A percentile compares a stretch with the other conserved stretches of the same genome.
Conservation (phyloP, 2,888 invertebrate genomes). For the Drosophila algonquin region DNA sequence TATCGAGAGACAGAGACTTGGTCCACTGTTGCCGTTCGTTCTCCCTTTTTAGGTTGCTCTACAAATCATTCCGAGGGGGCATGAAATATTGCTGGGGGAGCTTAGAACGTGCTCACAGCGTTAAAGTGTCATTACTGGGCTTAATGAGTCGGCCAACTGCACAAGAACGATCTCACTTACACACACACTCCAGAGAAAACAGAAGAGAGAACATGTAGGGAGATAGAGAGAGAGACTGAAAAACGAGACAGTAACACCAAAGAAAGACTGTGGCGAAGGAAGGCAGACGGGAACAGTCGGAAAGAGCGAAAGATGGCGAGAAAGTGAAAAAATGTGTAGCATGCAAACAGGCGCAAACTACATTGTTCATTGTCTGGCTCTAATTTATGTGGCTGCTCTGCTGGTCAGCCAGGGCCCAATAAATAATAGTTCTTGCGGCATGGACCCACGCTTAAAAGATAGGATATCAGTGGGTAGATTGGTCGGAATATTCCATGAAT, state of each 20-base stretch:
- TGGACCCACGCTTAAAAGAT: background rate
- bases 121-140: slow-evolving; percentile 78
- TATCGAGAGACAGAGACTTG: slow-evolving; percentile 17
- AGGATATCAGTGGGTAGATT: slow-evolving; percentile 23
- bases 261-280: slow-evolving; percentile 5
- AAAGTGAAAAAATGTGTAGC: slow-evolving; percentile 57
- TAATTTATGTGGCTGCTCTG: slow-evolving; percentile 66
- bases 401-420: slow-evolving; percentile 46
- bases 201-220: background rate
- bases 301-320: background rate
- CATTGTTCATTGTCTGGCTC: slow-evolving; percentile 68
- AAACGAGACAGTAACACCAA: slow-evolving; percentile 14
- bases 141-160: slow-evolving; percentile 66
- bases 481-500: background rate
- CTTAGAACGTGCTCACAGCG: slow-evolving; percentile 77
- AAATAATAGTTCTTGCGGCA: slow-evolving; percentile 59
- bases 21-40: background rate
- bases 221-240: background rate
- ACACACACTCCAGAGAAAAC: background rate
- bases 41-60: slow-evolving; percentile 46
- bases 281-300: no score
- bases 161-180: slow-evolving; percentile 6
- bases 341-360: slow-evolving; percentile 52
- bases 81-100: slow-evolving; percentile 75
- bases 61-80: slow-evolving; percentile 81